Evolutionary conservation across 1,140 invertebrate genomes (phyloP).

Genomic region (Uloborus diversus): DNA sequence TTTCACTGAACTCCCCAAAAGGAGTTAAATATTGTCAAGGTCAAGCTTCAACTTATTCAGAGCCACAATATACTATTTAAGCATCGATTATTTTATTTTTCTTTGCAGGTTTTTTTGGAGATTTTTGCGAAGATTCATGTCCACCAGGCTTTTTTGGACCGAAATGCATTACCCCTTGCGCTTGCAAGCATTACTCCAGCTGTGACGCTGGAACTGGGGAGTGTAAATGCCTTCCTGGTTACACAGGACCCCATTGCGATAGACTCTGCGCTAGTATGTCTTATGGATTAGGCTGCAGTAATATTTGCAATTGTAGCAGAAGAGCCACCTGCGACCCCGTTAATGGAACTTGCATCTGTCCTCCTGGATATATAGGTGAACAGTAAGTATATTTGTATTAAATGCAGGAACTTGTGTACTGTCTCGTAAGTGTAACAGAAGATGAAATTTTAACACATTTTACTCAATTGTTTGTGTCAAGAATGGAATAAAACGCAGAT

Average conservation of each 20-base stretch:
- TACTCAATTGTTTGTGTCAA: too few species aligned
- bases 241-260: constrained; percentile 73
- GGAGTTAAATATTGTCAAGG: too few species aligned
- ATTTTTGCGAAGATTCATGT: constrained; percentile 79
- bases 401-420: neutral
- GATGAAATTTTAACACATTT: too few species aligned
- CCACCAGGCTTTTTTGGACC: constrained; percentile 77
- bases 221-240: constrained; percentile 31
- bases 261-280: constrained; percentile 76
- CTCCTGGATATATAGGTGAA: constrained; percentile 59
- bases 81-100: too few species aligned
- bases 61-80: too few species aligned
- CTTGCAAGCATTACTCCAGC: constrained; percentile 85
- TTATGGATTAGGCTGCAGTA: constrained; percentile 79
- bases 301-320: constrained; percentile 82
- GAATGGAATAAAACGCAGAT: too few species aligned
- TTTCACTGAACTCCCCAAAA: too few species aligned
- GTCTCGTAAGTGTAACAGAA: too few species aligned
- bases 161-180: constrained; percentile 79
- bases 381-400: constrained; percentile 55
- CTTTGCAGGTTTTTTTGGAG: constrained; percentile 61
- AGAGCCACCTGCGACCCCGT: constrained; percentile 86
- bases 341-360: constrained; percentile 73
- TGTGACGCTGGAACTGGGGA: constrained; percentile 82
- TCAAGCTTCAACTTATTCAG: too few species aligned